Evolutionary conservation across 2,113 vertebrate species (phyloP).

Genomic region (Syrrhaptes paradoxus): DNA sequence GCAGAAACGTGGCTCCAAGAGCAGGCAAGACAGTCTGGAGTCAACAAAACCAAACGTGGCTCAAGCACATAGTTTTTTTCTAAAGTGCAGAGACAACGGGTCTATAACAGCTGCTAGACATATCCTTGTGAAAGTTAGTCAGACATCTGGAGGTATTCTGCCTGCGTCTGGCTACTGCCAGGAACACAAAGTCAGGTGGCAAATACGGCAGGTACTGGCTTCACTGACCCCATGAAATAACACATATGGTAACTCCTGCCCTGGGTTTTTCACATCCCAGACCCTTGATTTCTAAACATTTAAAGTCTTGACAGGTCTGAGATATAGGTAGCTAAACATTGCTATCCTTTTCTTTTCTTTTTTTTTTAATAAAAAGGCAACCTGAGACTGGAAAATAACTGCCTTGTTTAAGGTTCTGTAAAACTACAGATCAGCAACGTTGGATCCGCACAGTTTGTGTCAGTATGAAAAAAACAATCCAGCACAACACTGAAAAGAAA

Average conservation of each 20-base stretch:
- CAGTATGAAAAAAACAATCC: no score
- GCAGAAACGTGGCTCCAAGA: not conserved
- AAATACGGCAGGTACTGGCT: not conserved
- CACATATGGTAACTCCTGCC: not conserved
- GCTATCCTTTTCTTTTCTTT: not conserved
- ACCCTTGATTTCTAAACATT: not conserved
- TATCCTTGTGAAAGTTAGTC: not conserved
- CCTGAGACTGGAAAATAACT: not conserved
- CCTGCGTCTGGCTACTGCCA: not conserved
- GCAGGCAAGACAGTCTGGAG: not conserved
- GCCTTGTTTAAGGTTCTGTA: not conserved
- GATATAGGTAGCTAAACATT: not conserved
- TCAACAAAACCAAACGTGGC: not conserved
- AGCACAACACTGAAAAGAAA: not conserved
- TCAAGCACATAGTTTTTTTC: not conserved
- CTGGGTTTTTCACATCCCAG: not conserved
- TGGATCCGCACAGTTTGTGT: not conserved
- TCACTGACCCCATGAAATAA: not conserved
- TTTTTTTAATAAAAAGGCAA: not conserved
- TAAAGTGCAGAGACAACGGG: not conserved
- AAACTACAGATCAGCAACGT: not conserved
- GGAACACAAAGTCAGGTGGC: not conserved
- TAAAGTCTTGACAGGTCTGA: not conserved
- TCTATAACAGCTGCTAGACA: not conserved
- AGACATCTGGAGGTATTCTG: not conserved